Base-by-base conservation (phyloP, 2,113 vertebrate species). In the Aphyosemion australe region DNA sequence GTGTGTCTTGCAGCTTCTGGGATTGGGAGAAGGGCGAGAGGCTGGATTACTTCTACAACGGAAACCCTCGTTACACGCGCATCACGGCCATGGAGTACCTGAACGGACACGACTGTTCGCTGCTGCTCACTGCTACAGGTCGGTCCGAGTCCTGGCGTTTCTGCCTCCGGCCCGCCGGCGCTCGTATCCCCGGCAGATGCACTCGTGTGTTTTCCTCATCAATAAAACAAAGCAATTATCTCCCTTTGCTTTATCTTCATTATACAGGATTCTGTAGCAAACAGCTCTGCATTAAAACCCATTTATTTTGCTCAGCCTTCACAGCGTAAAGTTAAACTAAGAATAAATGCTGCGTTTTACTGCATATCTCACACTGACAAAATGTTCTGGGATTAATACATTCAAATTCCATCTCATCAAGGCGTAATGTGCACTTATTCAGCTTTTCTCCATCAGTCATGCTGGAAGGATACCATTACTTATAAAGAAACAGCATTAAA, bases 41-140 rank as follows among this genome's bases (percentile, higher is more conserved):
- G 74, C 75, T 99, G 87, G 97, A 99, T 62, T 98, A 99, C 41
- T 99, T 99, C 88, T 98, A 99, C 93, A 99, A 99, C 0, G 97
- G 97, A 42, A 99, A 99, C 88, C 97, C 97, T 0, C 94, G 96
- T 0, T 99, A 98, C 87, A 98, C 96, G 0, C 91, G 96, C 62
- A 97, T 99, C 90, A 99, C 97, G 0, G 94, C 97, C 10, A 97
- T 99, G 96, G 97, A 99, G 84, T 99, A 98, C 78, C 92, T 99
- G 79, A 99, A 99, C 0, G 96, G 97, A 53, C 89, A 89, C 2
- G 89, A 90, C 77, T 90, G 89, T 10, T 90, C 89, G 0, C 37
- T 90, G 48, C 82, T 90, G 55, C 84, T 90, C 69, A 88, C 89
- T 0, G 87, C 89, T 15, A 89, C 88, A 89, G 89, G 88, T 88